phyloP scores from a whole-genome alignment of 2,888 invertebrate species.

The Daptonema setosum region DNA sequence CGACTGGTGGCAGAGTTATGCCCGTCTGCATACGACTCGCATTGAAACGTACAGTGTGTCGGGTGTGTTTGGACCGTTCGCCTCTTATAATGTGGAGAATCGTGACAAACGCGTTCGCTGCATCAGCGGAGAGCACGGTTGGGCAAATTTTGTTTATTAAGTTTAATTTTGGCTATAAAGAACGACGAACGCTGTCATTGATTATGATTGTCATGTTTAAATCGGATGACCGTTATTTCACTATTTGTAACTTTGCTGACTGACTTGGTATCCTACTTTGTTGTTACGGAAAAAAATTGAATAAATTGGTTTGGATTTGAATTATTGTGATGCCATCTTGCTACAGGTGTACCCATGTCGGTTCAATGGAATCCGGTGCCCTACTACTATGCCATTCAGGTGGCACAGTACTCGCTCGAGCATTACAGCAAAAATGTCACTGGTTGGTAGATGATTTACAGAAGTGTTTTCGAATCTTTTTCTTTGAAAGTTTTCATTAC shows the following conservation, averaged over 20 bases:
- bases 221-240: too few relatives aligned
- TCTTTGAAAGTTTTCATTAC: too few relatives aligned
- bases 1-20: background rate
- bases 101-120: constrained; percentile 73
- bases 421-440: constrained; percentile 60
- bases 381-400: constrained; percentile 92
- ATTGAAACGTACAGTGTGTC: background rate
- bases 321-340: too few relatives aligned
- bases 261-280: too few relatives aligned
- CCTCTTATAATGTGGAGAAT: constrained; percentile 89
- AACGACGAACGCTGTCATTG: too few relatives aligned
- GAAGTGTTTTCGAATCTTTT: too few relatives aligned
- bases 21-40: background rate
- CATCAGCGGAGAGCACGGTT: constrained; percentile 68
- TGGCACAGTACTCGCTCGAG: constrained; percentile 86
- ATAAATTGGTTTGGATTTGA: too few relatives aligned
- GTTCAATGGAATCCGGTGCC: constrained; percentile 87
- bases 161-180: background rate
- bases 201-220: too few relatives aligned
- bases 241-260: too few relatives aligned
- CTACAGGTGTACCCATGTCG: constrained; percentile 59
- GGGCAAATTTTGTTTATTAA: constrained; percentile 5
- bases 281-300: too few relatives aligned
- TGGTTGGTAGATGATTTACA: constrained; percentile 11
- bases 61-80: constrained; percentile 66